phyloP scores from a whole-genome alignment of 2,113 vertebrate species.

The Litocranius walleri region DNA sequence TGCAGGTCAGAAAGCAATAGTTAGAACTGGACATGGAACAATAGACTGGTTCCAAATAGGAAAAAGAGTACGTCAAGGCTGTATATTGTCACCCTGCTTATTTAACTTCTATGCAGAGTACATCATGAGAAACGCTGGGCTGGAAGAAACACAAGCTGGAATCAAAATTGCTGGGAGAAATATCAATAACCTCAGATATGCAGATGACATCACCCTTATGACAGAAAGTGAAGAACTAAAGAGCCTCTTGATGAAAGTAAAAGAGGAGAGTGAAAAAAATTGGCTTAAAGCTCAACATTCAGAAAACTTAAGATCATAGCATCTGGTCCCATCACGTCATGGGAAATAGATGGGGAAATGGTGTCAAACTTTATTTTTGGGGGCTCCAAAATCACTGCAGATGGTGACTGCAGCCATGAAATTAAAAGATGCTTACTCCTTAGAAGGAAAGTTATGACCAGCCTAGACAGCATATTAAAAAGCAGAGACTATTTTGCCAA shows the following conservation, averaged over 20 bases:
- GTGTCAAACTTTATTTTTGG: neutral
- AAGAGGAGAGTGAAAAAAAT: neutral
- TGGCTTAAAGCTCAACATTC: neutral
- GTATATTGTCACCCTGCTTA: neutral
- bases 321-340: neutral
- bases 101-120: neutral
- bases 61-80: neutral
- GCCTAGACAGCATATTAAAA: neutral
- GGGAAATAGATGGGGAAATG: neutral
- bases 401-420: neutral
- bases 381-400: neutral
- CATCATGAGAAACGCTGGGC: neutral
- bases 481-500: neutral
- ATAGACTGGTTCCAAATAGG: neutral
- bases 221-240: neutral
- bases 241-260: neutral
- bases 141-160: neutral
- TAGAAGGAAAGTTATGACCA: neutral
- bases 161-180: neutral
- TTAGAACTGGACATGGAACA: neutral
- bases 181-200: neutral
- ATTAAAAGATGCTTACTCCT: neutral
- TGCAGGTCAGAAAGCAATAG: neutral
- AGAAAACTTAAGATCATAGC: neutral
- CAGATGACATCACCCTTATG: neutral